Conservation (phyloP, 1,140 invertebrate species). For the Drosophila pseudoobscura region DNA sequence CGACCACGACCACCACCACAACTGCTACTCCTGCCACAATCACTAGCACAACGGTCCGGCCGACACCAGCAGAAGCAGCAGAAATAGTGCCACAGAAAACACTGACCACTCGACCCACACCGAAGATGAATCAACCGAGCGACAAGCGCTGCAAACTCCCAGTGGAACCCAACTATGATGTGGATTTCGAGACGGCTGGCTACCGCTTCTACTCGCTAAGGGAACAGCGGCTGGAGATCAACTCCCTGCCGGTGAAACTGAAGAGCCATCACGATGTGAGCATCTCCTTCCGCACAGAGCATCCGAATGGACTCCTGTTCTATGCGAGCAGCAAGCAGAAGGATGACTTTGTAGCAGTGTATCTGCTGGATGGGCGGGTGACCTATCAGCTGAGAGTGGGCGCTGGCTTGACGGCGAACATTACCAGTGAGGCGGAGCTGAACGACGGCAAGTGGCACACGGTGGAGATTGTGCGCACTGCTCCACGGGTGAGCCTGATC, state of each 20-base stretch:
- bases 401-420: constrained; percentile 87
- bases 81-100: constrained; percentile 29
- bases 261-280: constrained; percentile 89
- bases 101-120: constrained; percentile 43
- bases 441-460: constrained; percentile 96
- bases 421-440: constrained; percentile 86
- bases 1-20: constrained; percentile 10
- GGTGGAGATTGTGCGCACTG: constrained; percentile 86
- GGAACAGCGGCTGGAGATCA: constrained; percentile 90
- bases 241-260: constrained; percentile 85
- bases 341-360: constrained; percentile 91
- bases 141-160: constrained; percentile 84
- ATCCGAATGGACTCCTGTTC: constrained; percentile 91
- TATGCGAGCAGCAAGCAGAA: constrained; percentile 89
- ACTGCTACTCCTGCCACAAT: constrained; percentile 13
- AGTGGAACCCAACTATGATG: constrained; percentile 75
- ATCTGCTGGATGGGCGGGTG: constrained; percentile 91
- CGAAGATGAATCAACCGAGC: constrained; percentile 61
- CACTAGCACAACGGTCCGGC: constrained; percentile 42
- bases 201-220: constrained; percentile 86
- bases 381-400: constrained; percentile 88
- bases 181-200: constrained; percentile 67
- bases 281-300: constrained; percentile 92
- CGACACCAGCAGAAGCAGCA: constrained; percentile 4
- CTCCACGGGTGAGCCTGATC: constrained; percentile 86